A percentile compares a stretch with the other conserved stretches of the same genome.
These are phyloP conservation scores for Watsonalla binaria DNA, from an alignment of 2,888 invertebrate species.

Conservation along the genomic window DNA sequence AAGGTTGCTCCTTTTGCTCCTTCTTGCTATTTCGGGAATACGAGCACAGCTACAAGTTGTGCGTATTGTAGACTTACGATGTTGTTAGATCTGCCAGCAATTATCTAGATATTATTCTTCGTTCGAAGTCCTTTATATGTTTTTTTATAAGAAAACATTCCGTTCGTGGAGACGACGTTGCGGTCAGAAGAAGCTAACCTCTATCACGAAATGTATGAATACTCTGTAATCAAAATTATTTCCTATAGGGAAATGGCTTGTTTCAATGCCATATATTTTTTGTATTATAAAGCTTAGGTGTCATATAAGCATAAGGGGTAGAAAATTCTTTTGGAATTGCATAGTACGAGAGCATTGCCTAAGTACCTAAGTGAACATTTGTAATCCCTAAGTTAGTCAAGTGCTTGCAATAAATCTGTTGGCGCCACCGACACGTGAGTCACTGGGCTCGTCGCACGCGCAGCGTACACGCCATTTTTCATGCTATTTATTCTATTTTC, in stretches of 20 bases:
- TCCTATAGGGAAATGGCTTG: too few species aligned
- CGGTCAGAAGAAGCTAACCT: too few species aligned
- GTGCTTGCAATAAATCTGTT: conserved; percentile 55
- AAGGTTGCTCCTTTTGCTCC: conserved; percentile 12
- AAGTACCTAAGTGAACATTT: conserved; percentile 24
- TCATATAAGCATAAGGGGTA: too few species aligned
- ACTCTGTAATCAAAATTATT: too few species aligned
- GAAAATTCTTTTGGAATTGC: too few species aligned
- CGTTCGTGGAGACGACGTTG: too few species aligned
- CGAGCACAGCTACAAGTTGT: conserved; percentile 13
- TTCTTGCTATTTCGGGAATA: conserved; percentile 27
- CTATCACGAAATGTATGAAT: too few species aligned
- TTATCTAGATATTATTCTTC: neutral
- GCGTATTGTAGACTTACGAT: conserved; percentile 7
- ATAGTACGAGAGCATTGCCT: too few species aligned
- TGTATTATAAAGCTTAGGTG: too few species aligned
- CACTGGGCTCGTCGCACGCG: conserved; percentile 35
- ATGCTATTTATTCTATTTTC: conserved; percentile 33
- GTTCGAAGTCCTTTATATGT: too few species aligned
- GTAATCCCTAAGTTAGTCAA: conserved; percentile 39
- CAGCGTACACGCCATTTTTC: conserved; percentile 38
- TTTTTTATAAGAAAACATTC: too few species aligned
- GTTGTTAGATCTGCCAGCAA: neutral
- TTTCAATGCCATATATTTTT: too few species aligned
- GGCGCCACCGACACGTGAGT: conserved; percentile 63